phyloP scores from a whole-genome alignment of 2,888 invertebrate genomes.

The Drosophila anceps region DNA sequence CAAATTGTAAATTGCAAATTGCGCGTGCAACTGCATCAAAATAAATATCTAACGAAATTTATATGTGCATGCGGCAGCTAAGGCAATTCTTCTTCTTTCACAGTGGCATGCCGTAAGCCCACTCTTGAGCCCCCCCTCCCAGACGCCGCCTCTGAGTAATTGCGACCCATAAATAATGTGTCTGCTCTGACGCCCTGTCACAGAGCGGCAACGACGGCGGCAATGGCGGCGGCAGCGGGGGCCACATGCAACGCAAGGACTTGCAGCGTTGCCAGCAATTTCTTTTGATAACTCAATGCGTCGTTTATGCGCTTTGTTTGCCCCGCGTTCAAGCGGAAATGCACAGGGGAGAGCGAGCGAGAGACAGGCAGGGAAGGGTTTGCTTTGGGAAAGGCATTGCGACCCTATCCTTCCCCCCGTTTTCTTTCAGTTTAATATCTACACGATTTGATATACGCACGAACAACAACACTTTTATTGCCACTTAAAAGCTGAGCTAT shows the following conservation, averaged over 20 bases:
- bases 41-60: slow-evolving; percentile 13
- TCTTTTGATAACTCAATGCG: slow-evolving; percentile 70
- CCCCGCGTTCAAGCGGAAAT: slow-evolving; percentile 68
- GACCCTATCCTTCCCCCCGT: neutral
- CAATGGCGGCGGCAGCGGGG: neutral
- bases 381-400: neutral
- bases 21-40: slow-evolving; percentile 29
- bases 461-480: slow-evolving; percentile 61
- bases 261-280: slow-evolving; percentile 55
- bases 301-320: slow-evolving; percentile 74
- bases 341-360: slow-evolving; percentile 26
- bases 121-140: neutral
- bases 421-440: slow-evolving; percentile 30
- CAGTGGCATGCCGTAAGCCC: slow-evolving; percentile 4
- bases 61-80: slow-evolving; percentile 17
- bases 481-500: slow-evolving; percentile 56
- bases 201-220: neutral
- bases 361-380: neutral
- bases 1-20: slow-evolving; percentile 43
- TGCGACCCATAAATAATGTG: slow-evolving; percentile 68
- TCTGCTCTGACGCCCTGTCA: slow-evolving; percentile 64
- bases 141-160: slow-evolving; percentile 49
- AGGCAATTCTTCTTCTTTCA: slow-evolving; percentile 19
- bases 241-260: slow-evolving; percentile 19
- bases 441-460: slow-evolving; percentile 48